These are phyloP conservation scores for Aphaenogaster floridana DNA, from an alignment of 1,140 invertebrate genomes.

Conservation along the genomic window DNA sequence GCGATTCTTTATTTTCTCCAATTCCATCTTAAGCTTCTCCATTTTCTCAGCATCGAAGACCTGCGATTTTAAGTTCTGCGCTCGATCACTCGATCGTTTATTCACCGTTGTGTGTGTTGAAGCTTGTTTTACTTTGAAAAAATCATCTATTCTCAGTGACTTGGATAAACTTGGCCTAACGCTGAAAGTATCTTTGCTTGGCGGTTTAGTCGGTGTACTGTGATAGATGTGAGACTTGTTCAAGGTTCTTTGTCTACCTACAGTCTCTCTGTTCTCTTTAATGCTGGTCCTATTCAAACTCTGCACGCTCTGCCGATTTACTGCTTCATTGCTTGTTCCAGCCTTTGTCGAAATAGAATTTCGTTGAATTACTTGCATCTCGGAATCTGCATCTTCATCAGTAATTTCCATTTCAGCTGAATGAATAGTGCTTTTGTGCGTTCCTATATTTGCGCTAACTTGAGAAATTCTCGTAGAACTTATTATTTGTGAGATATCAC, in stretches of 20 bases:
- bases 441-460: neutral
- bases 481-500: neutral
- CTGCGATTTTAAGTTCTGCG: neutral
- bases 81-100: neutral
- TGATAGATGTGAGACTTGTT: neutral
- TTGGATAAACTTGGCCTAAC: neutral
- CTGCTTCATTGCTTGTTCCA: neutral
- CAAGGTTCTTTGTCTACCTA: neutral
- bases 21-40: neutral
- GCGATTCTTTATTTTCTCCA: slow-evolving; percentile 40
- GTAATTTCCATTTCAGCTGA: neutral
- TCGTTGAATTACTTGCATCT: neutral
- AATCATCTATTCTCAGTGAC: slow-evolving; percentile 24
- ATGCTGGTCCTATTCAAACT: neutral
- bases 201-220: neutral
- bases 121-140: neutral
- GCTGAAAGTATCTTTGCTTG: neutral
- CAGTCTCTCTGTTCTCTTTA: neutral
- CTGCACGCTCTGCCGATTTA: neutral
- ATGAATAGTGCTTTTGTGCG: neutral
- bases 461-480: slow-evolving; percentile 10
- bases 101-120: neutral
- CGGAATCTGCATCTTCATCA: neutral
- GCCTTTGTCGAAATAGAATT: neutral
- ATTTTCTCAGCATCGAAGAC: neutral